Percentiles rank a stretch among this genome's conserved stretches.
These are phyloP conservation scores for Nymphalis polychloros DNA, from an alignment of 2,888 invertebrate genomes.

Conservation along the genomic window DNA sequence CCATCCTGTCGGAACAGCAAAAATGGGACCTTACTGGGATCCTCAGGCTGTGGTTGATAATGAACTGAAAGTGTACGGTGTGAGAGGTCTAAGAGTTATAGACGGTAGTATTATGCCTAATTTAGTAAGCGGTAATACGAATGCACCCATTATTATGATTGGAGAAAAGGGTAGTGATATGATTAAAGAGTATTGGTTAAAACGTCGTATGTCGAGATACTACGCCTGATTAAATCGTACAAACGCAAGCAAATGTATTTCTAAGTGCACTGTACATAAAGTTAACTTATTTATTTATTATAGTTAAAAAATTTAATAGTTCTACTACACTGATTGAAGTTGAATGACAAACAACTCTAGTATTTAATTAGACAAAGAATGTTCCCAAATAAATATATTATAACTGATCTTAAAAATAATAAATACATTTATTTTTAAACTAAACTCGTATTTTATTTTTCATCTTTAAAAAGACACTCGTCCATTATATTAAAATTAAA, in stretches of 20 bases:
- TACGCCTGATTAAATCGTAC: constrained; percentile 29
- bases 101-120: constrained; percentile 86
- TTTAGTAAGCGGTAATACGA: constrained; percentile 83
- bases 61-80: constrained; percentile 31
- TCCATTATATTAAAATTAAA: too few relatives aligned
- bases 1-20: constrained; percentile 92
- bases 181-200: constrained; percentile 37
- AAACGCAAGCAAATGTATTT: constrained; percentile 14
- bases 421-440: neutral
- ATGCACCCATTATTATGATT: constrained; percentile 69
- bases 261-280: constrained; percentile 27
- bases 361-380: constrained; percentile 20
- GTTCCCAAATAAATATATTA: constrained; percentile 19
- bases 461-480: too few relatives aligned
- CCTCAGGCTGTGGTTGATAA: constrained; percentile 27
- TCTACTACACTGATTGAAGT: neutral
- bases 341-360: constrained; percentile 1
- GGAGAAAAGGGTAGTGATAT: constrained; percentile 39
- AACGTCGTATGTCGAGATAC: constrained; percentile 27
- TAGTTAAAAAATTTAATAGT: neutral
- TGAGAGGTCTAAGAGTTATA: constrained; percentile 80
- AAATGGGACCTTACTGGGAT: constrained; percentile 89
- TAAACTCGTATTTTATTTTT: too few relatives aligned
- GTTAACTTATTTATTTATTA: constrained; percentile 20
- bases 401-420: neutral